phyloP scores from a whole-genome alignment of 2,797 vertebrate genomes.

The Poeciliopsis infans region DNA sequence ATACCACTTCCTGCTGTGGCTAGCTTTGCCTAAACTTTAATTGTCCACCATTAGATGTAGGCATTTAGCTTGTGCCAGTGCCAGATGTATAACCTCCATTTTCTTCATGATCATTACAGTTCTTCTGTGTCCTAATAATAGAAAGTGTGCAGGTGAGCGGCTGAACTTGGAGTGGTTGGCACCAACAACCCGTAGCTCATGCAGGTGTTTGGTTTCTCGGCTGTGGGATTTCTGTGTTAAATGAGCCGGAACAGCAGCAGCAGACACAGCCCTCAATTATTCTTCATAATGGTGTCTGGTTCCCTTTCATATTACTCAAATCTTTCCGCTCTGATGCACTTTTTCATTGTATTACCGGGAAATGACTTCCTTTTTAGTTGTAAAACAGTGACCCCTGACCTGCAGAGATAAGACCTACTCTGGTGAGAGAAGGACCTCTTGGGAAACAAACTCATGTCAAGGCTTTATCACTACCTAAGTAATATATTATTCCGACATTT shows the following conservation, averaged over 20 bases:
- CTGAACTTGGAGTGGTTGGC: not conserved
- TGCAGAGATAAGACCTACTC: conserved; percentile 18
- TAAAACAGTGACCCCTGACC: conserved; percentile 32
- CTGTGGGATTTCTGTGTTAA: not conserved
- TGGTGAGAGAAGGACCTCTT: conserved; percentile 27
- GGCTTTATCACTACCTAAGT: no score
- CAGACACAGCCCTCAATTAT: conserved; percentile 10
- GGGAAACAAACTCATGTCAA: conserved; percentile 27
- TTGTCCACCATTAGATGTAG: not conserved
- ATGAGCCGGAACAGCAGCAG: conserved; percentile 20
- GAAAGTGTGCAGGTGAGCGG: not conserved
- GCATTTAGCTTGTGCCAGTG: not conserved
- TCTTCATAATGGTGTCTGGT: conserved; percentile 9
- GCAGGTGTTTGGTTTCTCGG: conserved; percentile 8
- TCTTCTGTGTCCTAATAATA: not conserved
- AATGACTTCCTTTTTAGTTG: conserved; percentile 15
- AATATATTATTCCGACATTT: no score
- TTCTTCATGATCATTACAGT: not conserved
- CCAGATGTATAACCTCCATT: not conserved
- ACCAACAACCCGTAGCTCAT: not conserved
- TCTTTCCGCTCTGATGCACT: not conserved
- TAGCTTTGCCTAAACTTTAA: not conserved
- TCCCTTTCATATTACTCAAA: conserved; percentile 3
- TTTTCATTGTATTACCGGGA: not conserved
- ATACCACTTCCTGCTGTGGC: not conserved